phyloP scores from a whole-genome alignment of 2,888 invertebrate genomes.

The Chrysomela aeneicollis region DNA sequence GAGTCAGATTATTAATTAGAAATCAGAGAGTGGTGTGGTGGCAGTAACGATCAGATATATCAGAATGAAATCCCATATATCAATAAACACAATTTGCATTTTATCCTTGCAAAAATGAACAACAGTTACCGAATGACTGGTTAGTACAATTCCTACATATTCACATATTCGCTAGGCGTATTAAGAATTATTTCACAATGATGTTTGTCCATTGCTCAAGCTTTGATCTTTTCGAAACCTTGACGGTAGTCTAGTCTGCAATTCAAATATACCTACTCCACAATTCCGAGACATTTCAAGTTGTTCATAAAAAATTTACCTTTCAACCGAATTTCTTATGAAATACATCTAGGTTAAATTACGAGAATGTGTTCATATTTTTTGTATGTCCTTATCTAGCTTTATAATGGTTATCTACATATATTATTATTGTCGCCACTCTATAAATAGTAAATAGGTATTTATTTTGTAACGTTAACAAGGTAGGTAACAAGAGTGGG shows the following conservation, averaged over 20 bases:
- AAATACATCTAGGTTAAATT: conserved; percentile 20
- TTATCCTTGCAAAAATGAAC: no score
- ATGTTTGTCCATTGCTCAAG: conserved; percentile 17
- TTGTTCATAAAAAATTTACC: conserved; percentile 9
- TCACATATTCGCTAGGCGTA: conserved; percentile 11
- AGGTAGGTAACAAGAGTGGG: no score
- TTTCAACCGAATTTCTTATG: conserved; percentile 17
- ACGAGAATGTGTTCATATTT: conserved; percentile 15
- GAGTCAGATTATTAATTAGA: no score
- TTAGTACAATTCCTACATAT: no score
- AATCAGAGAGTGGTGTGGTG: no score
- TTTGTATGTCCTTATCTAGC: conserved; percentile 19
- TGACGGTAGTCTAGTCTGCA: conserved; percentile 14
- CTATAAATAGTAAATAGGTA: conserved; percentile 17
- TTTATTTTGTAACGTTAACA: background rate
- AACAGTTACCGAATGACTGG: no score
- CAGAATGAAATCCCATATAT: no score
- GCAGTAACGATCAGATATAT: no score
- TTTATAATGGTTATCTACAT: conserved; percentile 6
- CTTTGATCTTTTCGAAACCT: conserved; percentile 12
- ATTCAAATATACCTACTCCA: conserved; percentile 18
- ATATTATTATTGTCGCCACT: conserved; percentile 1
- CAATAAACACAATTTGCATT: no score
- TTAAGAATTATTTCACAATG: conserved; percentile 20
- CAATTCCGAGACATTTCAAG: background rate